phyloP scores from a whole-genome alignment of 92 coral and sea anemone species.

The Porites cylindrica region DNA sequence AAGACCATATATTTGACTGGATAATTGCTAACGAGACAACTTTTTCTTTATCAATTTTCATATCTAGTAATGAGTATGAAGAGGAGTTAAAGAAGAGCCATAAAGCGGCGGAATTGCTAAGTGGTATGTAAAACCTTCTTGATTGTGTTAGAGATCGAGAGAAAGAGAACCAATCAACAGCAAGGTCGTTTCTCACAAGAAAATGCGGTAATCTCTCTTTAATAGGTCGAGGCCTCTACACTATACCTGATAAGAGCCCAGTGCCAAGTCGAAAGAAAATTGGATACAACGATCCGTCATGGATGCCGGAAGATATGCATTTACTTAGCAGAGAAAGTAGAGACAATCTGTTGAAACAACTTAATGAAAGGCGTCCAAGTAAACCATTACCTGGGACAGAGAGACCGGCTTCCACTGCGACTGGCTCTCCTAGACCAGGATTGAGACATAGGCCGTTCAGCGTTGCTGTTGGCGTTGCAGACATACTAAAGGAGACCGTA shows the following conservation, averaged over 20 bases:
- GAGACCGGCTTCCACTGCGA: not conserved
- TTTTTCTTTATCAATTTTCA: not conserved
- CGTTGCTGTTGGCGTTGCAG: constrained; percentile 25
- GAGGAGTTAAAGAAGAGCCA: constrained; percentile 24
- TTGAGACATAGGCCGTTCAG: constrained; percentile 26
- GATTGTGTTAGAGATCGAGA: not conserved
- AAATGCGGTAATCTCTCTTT: not conserved
- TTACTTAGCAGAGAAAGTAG: constrained; percentile 23
- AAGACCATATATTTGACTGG: not conserved
- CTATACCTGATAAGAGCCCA: constrained; percentile 20
- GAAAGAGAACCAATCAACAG: too few relatives aligned
- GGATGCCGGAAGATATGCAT: not conserved
- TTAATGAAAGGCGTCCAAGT: constrained; percentile 21
- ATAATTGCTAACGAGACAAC: too few relatives aligned
- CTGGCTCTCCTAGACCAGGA: constrained; percentile 25
- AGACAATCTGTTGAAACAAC: not conserved
- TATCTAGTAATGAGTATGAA: constrained; percentile 11
- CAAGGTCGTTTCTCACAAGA: too few relatives aligned
- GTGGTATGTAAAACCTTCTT: constrained; percentile 10
- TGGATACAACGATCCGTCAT: not conserved
- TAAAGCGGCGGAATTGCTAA: constrained; percentile 23
- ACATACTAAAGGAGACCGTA: not conserved
- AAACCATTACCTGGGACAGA: constrained; percentile 4
- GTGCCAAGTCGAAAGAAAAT: not conserved
- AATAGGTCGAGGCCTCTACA: constrained; percentile 29